These are phyloP conservation scores for Cheilinus undulatus DNA, from an alignment of 2,113 vertebrate genomes.

Conservation along the genomic window DNA sequence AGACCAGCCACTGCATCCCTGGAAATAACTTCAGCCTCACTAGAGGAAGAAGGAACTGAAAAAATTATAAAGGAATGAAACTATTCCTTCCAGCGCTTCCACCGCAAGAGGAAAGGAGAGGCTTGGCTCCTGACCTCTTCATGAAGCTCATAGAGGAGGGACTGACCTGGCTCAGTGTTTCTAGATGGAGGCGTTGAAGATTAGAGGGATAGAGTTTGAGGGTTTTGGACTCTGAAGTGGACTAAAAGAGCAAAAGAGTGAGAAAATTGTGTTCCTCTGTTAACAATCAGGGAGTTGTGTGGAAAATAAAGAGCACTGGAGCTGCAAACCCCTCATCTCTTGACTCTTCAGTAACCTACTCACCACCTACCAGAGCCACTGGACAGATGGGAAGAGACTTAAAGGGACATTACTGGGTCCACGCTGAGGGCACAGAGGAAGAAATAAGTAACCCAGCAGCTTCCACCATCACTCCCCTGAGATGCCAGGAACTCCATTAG, in stretches of 20 bases:
- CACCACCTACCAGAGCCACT: slow-evolving; percentile 16
- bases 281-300: slow-evolving; percentile 55
- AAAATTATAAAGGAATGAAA: slow-evolving; percentile 43
- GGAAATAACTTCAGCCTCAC: slow-evolving; percentile 68
- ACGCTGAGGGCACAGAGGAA: background rate
- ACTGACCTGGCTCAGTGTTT: slow-evolving; percentile 41
- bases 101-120: slow-evolving; percentile 64
- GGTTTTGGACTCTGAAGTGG: slow-evolving; percentile 20
- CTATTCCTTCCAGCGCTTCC: slow-evolving; percentile 52
- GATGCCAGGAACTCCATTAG: slow-evolving; percentile 1
- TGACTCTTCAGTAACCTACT: slow-evolving; percentile 48
- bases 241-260: slow-evolving; percentile 19
- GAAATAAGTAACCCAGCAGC: slow-evolving; percentile 4
- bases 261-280: slow-evolving; percentile 36
- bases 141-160: slow-evolving; percentile 34
- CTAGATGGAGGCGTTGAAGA: slow-evolving; percentile 32
- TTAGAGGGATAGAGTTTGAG: slow-evolving; percentile 21
- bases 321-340: slow-evolving; percentile 33
- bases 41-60: slow-evolving; percentile 34
- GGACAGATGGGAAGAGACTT: slow-evolving; percentile 43
- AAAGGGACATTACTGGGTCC: slow-evolving; percentile 15
- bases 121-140: slow-evolving; percentile 59
- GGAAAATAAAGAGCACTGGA: slow-evolving; percentile 59
- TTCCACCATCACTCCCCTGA: background rate
- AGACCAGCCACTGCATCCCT: slow-evolving; percentile 42